Conservation (phyloP, 1,140 invertebrate genomes). For the Drosophila ercepeae region DNA sequence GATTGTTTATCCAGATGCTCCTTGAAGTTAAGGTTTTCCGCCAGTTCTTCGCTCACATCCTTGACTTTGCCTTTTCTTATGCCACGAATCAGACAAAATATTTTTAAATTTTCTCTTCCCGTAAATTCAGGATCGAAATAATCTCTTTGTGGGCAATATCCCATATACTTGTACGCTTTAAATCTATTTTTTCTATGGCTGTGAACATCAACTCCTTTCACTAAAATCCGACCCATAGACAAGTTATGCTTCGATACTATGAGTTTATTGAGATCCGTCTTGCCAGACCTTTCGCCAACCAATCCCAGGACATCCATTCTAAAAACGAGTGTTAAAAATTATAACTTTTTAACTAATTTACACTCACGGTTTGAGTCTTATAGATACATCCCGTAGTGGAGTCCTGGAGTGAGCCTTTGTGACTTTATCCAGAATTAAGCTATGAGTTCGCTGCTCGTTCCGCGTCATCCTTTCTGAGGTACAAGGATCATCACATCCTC, state of each 20-base stretch:
- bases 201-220: constrained; percentile 11
- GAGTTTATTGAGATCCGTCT: constrained; percentile 15
- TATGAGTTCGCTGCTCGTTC: constrained; percentile 4
- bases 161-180: constrained; percentile 13
- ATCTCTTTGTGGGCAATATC: constrained; percentile 7
- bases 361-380: constrained; percentile 2
- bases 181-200: background rate
- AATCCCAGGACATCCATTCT: constrained; percentile 28
- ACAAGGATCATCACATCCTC: background rate
- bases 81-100: constrained; percentile 24
- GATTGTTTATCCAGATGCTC: constrained; percentile 2
- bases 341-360: background rate
- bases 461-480: background rate
- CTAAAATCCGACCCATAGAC: constrained; percentile 1
- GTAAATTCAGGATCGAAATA: constrained; percentile 17
- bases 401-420: background rate
- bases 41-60: constrained; percentile 4
- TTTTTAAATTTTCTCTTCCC: constrained; percentile 21
- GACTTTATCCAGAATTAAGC: constrained; percentile 13
- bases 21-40: constrained; percentile 6
- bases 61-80: background rate
- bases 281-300: constrained; percentile 26
- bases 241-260: constrained; percentile 4
- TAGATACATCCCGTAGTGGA: constrained; percentile 2
- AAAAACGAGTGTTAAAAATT: too few species aligned